These are phyloP conservation scores for Elegia similella DNA, from an alignment of 2,888 invertebrate species.

Conservation along the genomic window DNA sequence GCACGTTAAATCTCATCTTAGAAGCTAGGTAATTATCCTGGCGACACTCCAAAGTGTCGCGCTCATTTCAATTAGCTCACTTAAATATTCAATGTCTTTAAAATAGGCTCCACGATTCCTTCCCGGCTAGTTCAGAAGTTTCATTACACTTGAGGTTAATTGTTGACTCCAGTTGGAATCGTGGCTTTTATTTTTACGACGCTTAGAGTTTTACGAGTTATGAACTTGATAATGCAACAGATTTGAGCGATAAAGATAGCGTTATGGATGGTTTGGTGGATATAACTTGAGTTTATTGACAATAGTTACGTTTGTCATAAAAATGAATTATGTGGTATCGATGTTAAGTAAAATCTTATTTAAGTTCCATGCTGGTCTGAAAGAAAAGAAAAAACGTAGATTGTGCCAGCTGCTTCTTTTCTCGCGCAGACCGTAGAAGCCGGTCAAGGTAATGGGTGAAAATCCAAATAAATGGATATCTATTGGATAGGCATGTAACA, in stretches of 20 bases:
- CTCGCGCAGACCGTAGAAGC: too few relatives aligned
- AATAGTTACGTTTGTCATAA: conserved; percentile 2
- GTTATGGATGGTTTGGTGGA: conserved; percentile 24
- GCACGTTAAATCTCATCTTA: conserved; percentile 78
- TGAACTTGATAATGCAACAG: conserved; percentile 49
- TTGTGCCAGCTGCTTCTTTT: too few relatives aligned
- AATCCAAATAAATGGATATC: too few relatives aligned
- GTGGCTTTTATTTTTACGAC: conserved; percentile 67
- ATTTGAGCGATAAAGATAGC: conserved; percentile 41
- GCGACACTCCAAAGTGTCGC: conserved; percentile 80
- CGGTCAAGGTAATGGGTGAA: too few relatives aligned
- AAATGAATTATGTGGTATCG: neutral
- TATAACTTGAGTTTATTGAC: conserved; percentile 9
- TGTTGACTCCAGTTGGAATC: conserved; percentile 66
- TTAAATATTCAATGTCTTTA: conserved; percentile 82
- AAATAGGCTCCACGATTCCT: conserved; percentile 75
- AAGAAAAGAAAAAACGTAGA: too few relatives aligned
- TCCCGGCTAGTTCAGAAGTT: conserved; percentile 69
- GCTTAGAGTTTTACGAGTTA: conserved; percentile 59
- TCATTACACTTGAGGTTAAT: conserved; percentile 74
- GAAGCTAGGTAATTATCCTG: conserved; percentile 80
- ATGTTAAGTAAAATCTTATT: neutral
- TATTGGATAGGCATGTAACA: too few relatives aligned
- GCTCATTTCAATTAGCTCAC: conserved; percentile 81
- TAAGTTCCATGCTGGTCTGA: too few relatives aligned